Conservation (phyloP, 2,797 vertebrate species). For the Prionace glauca region DNA sequence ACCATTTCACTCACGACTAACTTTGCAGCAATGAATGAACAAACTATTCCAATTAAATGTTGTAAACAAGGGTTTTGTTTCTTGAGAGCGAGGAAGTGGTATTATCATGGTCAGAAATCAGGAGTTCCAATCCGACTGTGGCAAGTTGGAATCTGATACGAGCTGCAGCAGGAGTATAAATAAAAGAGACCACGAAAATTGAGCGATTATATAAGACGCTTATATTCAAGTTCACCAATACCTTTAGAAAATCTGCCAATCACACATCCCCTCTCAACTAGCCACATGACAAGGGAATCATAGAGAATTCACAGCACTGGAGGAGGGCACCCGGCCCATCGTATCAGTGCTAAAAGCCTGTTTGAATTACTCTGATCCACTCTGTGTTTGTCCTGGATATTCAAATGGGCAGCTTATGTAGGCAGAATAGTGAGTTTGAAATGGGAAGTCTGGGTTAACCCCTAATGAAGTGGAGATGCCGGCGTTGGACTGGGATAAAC, state of each 20-base stretch:
- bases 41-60: background rate
- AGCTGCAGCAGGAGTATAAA: background rate
- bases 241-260: background rate
- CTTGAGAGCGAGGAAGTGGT: background rate
- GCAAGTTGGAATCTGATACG: background rate
- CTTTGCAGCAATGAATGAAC: background rate
- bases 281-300: too few relatives aligned
- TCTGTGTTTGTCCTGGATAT: background rate
- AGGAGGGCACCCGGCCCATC: too few relatives aligned
- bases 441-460: background rate
- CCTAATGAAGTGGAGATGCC: too few relatives aligned
- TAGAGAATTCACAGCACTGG: too few relatives aligned
- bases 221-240: background rate
- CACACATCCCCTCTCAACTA: background rate
- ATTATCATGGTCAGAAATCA: background rate
- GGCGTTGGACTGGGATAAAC: too few relatives aligned
- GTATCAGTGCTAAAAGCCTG: background rate
- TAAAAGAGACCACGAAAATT: background rate
- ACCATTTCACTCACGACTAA: background rate
- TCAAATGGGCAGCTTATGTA: background rate
- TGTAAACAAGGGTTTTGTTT: background rate
- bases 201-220: background rate
- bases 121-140: background rate
- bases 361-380: background rate
- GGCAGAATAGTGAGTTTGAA: background rate